phyloP scores from a whole-genome alignment of 2,888 invertebrate species.

The Nephrotoma appendiculata region DNA sequence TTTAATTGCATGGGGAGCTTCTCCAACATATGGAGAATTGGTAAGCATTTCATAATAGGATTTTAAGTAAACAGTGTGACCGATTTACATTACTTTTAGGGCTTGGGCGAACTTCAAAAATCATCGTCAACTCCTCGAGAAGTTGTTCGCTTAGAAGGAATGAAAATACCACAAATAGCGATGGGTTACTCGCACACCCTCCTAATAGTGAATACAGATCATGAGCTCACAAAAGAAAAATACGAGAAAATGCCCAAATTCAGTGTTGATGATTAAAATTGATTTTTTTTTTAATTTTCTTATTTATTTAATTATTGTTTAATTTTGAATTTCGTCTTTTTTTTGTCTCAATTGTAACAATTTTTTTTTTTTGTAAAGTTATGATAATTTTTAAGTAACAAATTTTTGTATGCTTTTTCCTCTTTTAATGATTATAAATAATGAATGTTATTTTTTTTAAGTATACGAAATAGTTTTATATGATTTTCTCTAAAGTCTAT shows the following conservation, averaged over 20 bases:
- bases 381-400: neutral
- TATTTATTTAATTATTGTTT: neutral
- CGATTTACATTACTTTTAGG: slow-evolving; percentile 36
- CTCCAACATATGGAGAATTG: slow-evolving; percentile 86
- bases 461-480: neutral
- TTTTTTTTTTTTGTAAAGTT: neutral
- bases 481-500: neutral
- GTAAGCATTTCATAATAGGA: slow-evolving; percentile 31
- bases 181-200: slow-evolving; percentile 81
- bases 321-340: neutral
- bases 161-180: slow-evolving; percentile 60
- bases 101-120: slow-evolving; percentile 77
- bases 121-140: slow-evolving; percentile 80
- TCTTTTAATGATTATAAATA: neutral
- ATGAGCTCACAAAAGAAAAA: slow-evolving; percentile 39
- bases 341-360: slow-evolving; percentile 1
- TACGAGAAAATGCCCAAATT: slow-evolving; percentile 38
- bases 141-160: slow-evolving; percentile 58
- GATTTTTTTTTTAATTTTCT: neutral
- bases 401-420: neutral
- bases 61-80: neutral
- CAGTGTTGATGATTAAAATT: slow-evolving; percentile 25
- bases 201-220: slow-evolving; percentile 40
- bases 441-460: neutral
- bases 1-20: slow-evolving; percentile 85